These are phyloP conservation scores for Arvicanthis niloticus DNA, from an alignment of 2,113 vertebrate genomes.

Conservation along the genomic window DNA sequence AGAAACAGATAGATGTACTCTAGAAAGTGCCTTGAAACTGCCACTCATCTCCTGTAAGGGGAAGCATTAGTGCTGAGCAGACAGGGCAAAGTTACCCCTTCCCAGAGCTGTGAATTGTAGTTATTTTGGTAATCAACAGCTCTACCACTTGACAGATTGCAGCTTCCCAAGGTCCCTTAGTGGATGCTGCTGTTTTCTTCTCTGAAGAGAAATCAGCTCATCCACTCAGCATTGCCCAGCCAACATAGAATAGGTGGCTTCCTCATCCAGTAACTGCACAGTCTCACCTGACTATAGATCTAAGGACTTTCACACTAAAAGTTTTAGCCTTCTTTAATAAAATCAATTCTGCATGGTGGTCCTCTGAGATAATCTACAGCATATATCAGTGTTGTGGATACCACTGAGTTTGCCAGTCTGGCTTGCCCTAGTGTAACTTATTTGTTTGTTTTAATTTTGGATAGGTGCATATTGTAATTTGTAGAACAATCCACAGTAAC, in stretches of 20 bases:
- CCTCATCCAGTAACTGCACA: background rate
- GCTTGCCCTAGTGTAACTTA: background rate
- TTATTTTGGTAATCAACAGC: background rate
- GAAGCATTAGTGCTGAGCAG: background rate
- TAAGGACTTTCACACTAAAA: background rate
- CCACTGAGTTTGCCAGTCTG: background rate
- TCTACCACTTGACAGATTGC: background rate
- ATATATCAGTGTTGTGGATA: background rate
- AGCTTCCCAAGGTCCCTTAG: background rate
- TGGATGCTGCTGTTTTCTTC: background rate
- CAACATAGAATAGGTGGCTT: background rate
- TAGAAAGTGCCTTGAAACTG: background rate
- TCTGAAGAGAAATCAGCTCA: background rate
- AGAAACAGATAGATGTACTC: constrained; percentile 12
- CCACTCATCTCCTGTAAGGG: background rate
- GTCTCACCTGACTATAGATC: background rate
- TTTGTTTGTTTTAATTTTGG: background rate
- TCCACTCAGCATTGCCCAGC: background rate
- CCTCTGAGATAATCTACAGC: background rate
- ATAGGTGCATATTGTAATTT: background rate
- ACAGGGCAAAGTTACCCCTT: background rate
- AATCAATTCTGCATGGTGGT: background rate
- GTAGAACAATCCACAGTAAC: background rate
- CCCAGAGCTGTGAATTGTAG: background rate
- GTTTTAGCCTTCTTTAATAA: background rate